Evolutionary conservation across 2,113 vertebrate genomes (phyloP), one percentile per base, ranked within the genome.

Genomic region (Malurus melanocephalus): DNA sequence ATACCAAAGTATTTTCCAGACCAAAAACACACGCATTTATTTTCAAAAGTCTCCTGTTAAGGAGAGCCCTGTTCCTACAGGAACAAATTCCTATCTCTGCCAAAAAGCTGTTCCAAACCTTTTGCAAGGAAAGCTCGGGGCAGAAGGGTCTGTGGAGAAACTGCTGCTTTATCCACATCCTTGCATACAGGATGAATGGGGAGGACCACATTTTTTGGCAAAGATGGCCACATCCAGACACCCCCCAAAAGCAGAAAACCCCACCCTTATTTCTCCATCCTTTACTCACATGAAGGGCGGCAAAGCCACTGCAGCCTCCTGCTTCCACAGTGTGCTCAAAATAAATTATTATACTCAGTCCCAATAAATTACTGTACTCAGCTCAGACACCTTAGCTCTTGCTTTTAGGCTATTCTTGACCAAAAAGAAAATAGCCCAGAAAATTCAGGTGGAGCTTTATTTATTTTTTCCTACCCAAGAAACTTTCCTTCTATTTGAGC

Each of bases 151-250:
- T 53, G 80, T 0, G 2, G 55, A 75, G n/a, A 27, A 45, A 60
- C 5, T 75, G 12, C 28, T 15, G 45, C 52, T 64, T 32, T 4
- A 40, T 11, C 33, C 65, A 74, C 14, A 32, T 1, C 17, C 76
- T 9, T 8, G 38, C 3, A 3, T 3, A 20, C 14, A 45, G 46
- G 17, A 61, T 14, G 5, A 77, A 65, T 0, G 0, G 8, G 10
- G 18, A 14, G 3, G 21, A 46, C 46, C 32, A 22, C 11, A 7
- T 2, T 5, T 88, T 88, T 40, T 33, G 45, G 32, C 42, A 18
- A 38, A 16, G 27, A 38, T 6, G 15, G 55, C 16, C 55, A 76
- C 1, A 0, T 19, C n/a, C 79, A 78, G 35, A 42, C 30, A 46
- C 3, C 17, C 12, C 19, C 16, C 49, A 52, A 69, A 74, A 48